These are phyloP conservation scores for Sisor rabdophorus DNA, from an alignment of 2,113 vertebrate genomes.

Conservation along the genomic window DNA sequence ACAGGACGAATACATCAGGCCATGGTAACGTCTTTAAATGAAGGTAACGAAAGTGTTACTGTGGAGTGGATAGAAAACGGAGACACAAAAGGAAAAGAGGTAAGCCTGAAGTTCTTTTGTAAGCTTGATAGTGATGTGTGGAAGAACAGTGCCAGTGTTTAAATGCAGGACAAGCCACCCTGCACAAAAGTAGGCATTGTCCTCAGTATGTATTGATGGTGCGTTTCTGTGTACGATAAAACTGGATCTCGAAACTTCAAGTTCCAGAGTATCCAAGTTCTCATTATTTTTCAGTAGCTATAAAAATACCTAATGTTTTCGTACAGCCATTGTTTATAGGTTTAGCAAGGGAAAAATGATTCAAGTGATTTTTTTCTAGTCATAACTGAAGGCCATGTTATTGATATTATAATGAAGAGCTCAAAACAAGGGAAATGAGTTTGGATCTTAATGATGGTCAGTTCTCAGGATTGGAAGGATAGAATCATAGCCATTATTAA, in stretches of 20 bases:
- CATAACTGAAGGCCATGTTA: background rate
- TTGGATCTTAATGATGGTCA: background rate
- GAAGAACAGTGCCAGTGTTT: conserved; percentile 35
- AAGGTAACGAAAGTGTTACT: conserved; percentile 93
- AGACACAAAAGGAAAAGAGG: conserved; percentile 98
- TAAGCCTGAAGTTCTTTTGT: conserved; percentile 52
- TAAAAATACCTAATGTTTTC: background rate
- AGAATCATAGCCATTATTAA: background rate
- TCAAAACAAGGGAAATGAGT: background rate
- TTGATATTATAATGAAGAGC: background rate
- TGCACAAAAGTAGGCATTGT: conserved; percentile 5
- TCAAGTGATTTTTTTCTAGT: background rate
- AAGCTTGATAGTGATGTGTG: conserved; percentile 57
- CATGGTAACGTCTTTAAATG: conserved; percentile 95
- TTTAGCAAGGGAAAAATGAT: no score
- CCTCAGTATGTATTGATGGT: background rate
- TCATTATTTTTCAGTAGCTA: background rate
- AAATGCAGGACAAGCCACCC: conserved; percentile 13
- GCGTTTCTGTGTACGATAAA: no score
- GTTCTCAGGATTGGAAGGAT: background rate
- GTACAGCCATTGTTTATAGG: background rate
- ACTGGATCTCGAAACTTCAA: background rate
- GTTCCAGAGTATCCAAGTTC: no score
- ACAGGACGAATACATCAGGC: conserved; percentile 93
- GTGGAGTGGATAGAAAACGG: conserved; percentile 99